These are phyloP conservation scores for Tympanoctomys barrerae DNA, from an alignment of 2,797 vertebrate species.

Conservation along the genomic window DNA sequence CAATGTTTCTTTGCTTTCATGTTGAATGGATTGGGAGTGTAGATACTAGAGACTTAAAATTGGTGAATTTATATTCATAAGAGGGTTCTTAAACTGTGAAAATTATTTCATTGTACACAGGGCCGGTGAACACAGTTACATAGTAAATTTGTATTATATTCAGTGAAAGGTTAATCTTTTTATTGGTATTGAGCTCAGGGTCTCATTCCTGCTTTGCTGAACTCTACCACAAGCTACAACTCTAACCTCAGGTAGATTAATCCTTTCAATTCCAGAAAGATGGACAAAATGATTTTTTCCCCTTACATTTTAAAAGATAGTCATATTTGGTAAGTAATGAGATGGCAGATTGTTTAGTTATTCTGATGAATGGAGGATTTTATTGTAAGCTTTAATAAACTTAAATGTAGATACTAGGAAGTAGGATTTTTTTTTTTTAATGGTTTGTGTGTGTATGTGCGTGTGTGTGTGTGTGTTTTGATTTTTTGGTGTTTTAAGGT, in stretches of 20 bases:
- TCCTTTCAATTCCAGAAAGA: background rate
- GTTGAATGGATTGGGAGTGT: background rate
- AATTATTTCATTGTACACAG: background rate
- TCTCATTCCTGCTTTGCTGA: background rate
- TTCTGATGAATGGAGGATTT: background rate
- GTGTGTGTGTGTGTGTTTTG: background rate
- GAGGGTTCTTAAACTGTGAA: background rate
- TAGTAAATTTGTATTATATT: background rate
- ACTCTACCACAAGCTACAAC: background rate
- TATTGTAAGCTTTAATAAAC: background rate
- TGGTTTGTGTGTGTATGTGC: background rate
- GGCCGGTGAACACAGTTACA: background rate
- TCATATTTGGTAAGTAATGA: background rate
- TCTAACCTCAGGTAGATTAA: background rate
- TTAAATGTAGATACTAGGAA: background rate
- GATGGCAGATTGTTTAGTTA: background rate
- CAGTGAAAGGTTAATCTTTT: background rate
- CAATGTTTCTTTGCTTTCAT: background rate
- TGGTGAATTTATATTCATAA: background rate
- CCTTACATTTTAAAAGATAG: slow-evolving; percentile 21
- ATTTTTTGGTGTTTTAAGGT: background rate
- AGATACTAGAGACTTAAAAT: background rate
- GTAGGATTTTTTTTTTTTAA: background rate
- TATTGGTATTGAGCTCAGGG: background rate
- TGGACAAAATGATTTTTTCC: background rate